Conservation (phyloP, 2,113 vertebrate genomes). For the Trochalopteron elliotii region DNA sequence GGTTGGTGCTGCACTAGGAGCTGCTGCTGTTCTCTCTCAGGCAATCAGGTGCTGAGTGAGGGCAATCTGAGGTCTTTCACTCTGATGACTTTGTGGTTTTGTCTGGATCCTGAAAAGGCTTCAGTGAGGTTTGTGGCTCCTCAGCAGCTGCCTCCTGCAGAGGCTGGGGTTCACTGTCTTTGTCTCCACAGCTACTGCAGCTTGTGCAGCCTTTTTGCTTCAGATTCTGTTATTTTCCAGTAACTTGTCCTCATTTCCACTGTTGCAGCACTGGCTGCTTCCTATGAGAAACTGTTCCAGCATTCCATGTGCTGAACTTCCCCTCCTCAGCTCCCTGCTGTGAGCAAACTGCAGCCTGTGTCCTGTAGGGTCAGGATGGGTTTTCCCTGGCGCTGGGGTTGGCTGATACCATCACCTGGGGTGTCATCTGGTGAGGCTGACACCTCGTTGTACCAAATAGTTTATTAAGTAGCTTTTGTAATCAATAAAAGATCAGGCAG, state of each 20-base stretch:
- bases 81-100: background rate
- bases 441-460: background rate
- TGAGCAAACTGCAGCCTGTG: background rate
- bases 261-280: background rate
- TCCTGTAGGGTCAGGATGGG: accelerated
- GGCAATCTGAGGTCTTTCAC: background rate
- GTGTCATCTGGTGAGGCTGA: background rate
- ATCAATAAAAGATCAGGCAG: background rate
- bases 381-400: background rate
- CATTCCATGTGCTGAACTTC: background rate
- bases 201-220: background rate
- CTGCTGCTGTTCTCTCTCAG: background rate
- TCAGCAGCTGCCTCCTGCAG: accelerated
- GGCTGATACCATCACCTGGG: accelerated
- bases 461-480: background rate
- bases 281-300: background rate
- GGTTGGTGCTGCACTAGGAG: background rate
- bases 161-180: background rate
- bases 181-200: background rate
- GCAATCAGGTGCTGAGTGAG: accelerated
- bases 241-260: background rate
- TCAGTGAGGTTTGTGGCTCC: background rate
- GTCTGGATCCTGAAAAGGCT: background rate
- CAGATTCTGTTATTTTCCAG: background rate
- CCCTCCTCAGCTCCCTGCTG: background rate